Conservation (phyloP, 1,140 invertebrate species). For the Scaptodrosophila lebanonensis region DNA sequence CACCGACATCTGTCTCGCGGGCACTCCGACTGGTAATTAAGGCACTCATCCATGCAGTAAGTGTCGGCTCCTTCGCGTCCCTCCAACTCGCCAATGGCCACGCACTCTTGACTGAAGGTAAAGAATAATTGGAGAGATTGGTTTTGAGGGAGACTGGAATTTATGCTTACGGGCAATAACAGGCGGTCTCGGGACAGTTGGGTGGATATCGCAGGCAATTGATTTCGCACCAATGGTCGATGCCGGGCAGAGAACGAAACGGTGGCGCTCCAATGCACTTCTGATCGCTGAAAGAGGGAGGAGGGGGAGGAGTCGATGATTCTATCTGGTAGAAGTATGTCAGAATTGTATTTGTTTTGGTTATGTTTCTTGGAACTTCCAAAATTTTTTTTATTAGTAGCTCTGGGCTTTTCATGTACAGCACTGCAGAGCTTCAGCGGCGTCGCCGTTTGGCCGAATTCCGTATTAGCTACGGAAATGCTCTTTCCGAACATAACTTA, state of each 20-base stretch:
- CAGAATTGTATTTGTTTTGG: background rate
- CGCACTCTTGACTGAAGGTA: constrained; percentile 84
- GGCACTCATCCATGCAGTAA: constrained; percentile 90
- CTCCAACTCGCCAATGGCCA: constrained; percentile 86
- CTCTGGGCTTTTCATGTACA: background rate
- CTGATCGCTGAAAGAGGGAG: constrained; percentile 81
- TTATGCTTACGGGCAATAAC: constrained; percentile 88
- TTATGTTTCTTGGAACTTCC: background rate
- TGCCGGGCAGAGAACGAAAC: constrained; percentile 84
- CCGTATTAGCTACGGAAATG: constrained; percentile 36
- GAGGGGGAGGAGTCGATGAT: background rate
- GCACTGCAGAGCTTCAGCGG: background rate
- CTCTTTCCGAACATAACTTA: constrained; percentile 25
- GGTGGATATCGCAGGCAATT: constrained; percentile 91
- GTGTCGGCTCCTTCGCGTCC: constrained; percentile 85
- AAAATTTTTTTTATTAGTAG: background rate
- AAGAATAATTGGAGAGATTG: constrained; percentile 11
- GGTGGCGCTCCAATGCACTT: constrained; percentile 83
- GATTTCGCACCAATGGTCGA: constrained; percentile 88
- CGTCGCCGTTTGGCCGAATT: constrained; percentile 26
- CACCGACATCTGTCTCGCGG: constrained; percentile 85
- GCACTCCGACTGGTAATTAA: constrained; percentile 85
- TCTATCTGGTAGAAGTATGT: too few relatives aligned
- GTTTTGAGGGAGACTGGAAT: background rate
- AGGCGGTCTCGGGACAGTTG: constrained; percentile 86